Base-by-base conservation (phyloP, 2,113 vertebrate genomes). In the Asarcornis scutulata region DNA sequence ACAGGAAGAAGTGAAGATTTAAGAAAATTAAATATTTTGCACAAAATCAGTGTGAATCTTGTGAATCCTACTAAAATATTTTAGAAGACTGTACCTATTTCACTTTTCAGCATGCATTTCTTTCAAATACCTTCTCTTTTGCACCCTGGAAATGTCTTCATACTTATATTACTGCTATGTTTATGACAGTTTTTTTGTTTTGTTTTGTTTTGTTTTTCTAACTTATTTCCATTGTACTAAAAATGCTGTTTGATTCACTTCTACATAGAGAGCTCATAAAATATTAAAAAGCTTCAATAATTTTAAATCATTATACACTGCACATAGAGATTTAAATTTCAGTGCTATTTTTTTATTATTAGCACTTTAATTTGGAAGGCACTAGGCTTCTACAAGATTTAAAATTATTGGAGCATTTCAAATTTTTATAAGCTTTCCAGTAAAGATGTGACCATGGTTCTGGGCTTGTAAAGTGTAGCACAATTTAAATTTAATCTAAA, bases 401-500 rank as follows among this genome's bases (percentile, higher is more conserved):
- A 98, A 98, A 98, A 98, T 98, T 98, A 98, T 97, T 97, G 95
- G 84, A 98, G 91, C 96, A 97, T 97, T 98, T 98, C 97, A 98
- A 98, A 98, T 96, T 98, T 98, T 98, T 98, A 98, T 98, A 98
- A 98, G 96, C 92, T 97, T 97, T 96, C 84, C 74, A 93, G 96
- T 97, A 97, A 98, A 95, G 83, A 97, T 96, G 86, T 95, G 95
- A 77, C 91, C 96, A 14, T 95, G 95, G 84, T 96, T 97, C 91
- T 97, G 88, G 79, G 81, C 92, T 97, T 98, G 83, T 96, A 97
- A 98, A 97, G 86, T 93, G 94, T 96, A 96, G 78, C 83, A 94
- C 91, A 97, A 97, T 97, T 98, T 97, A 97, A 98, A 98, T 93
- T 97, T 97, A 97, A 97, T 97, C 89, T 98, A 96, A 98, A 98